Percentiles rank a stretch among this genome's conserved stretches.
These are phyloP conservation scores for Mus minutoides DNA, from an alignment of 2,797 vertebrate species.

Conservation along the genomic window DNA sequence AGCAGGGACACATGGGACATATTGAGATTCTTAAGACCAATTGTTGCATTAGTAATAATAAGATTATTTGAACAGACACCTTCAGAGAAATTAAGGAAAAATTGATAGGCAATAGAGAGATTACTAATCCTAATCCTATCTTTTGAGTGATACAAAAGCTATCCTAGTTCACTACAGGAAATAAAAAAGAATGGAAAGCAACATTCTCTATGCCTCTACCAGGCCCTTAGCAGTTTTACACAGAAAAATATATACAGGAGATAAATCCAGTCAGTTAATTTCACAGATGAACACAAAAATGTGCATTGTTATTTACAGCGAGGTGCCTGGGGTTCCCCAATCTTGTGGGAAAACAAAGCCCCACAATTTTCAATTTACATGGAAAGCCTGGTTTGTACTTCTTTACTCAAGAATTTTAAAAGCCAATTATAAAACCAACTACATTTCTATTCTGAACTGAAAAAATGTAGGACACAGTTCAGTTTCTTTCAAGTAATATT, in stretches of 20 bases:
- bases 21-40: conserved; percentile 17
- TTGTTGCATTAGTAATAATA: conserved; percentile 13
- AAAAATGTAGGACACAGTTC: conserved; percentile 29
- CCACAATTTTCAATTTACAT: not conserved
- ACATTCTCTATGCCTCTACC: conserved; percentile 35
- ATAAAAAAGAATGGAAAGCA: conserved; percentile 31
- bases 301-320: not conserved
- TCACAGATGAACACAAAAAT: not conserved
- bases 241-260: not conserved
- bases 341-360: not conserved
- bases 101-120: not conserved
- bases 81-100: conserved; percentile 39
- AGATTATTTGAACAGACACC: conserved; percentile 2
- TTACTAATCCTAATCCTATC: not conserved
- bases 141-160: conserved; percentile 34
- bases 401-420: conserved; percentile 22
- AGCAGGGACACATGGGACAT: not conserved
- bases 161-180: not conserved
- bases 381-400: not conserved
- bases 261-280: not conserved
- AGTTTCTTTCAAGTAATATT: conserved; percentile 46
- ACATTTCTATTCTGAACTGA: conserved; percentile 38
- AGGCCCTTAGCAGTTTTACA: not conserved
- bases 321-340: not conserved
- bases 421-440: conserved; percentile 13